A percentile compares a stretch with the other conserved stretches of the same genome.
These are phyloP conservation scores for Nymphicus hollandicus DNA, from an alignment of 2,113 vertebrate species.

Conservation along the genomic window DNA sequence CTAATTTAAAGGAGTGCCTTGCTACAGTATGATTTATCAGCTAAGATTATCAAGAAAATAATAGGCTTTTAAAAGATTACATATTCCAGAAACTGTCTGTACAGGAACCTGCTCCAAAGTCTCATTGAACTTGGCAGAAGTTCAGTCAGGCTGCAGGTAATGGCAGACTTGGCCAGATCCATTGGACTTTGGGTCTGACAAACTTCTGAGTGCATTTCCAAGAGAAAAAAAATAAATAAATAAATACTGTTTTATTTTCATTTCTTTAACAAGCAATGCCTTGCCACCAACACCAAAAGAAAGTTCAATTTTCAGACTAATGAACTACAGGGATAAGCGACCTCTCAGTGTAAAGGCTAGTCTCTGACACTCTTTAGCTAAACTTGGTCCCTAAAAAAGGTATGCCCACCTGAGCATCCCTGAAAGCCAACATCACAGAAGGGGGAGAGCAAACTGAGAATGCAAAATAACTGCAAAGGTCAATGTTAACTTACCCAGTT, in stretches of 20 bases:
- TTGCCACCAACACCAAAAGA: not conserved
- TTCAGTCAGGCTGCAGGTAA: not conserved
- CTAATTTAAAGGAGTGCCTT: not conserved
- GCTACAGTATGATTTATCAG: not conserved
- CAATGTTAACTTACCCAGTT: not conserved
- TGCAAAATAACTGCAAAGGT: not conserved
- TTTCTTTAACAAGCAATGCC: not conserved
- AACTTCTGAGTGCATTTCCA: not conserved
- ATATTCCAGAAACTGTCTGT: not conserved
- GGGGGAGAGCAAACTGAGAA: not conserved
- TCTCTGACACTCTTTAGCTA: not conserved
- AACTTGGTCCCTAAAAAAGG: not conserved
- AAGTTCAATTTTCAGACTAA: not conserved
- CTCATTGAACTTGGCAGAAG: not conserved
- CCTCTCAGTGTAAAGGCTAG: not conserved
- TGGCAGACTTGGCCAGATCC: not conserved
- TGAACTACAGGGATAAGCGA: not conserved
- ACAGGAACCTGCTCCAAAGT: not conserved
- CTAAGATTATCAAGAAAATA: not conserved
- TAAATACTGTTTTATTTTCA: not conserved
- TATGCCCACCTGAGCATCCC: not conserved
- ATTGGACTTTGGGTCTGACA: not conserved
- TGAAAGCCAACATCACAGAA: not conserved
- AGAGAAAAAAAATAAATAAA: not conserved
- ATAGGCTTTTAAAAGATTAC: not conserved